These are phyloP conservation scores for Eciton burchellii DNA, from an alignment of 1,140 invertebrate genomes.

Conservation along the genomic window DNA sequence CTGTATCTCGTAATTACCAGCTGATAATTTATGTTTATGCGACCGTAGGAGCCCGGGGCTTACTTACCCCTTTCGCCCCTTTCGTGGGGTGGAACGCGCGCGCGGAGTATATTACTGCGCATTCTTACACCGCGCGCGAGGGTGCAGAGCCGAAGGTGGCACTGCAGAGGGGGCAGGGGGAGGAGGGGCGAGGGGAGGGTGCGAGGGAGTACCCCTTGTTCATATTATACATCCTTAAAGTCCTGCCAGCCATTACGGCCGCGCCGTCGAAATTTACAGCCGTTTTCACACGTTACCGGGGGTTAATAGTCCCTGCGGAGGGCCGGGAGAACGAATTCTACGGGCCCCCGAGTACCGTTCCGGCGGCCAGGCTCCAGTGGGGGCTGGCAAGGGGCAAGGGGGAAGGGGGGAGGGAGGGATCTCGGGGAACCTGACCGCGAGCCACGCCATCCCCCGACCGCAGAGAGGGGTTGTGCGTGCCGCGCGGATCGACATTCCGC, in stretches of 20 bases:
- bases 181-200: conserved; percentile 68
- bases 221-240: conserved; percentile 82
- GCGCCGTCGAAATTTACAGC: conserved; percentile 81
- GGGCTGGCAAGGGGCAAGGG: no score
- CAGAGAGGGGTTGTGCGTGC: conserved; percentile 66
- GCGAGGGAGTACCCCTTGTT: conserved; percentile 62
- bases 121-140: conserved; percentile 81
- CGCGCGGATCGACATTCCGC: conserved; percentile 58
- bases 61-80: conserved; percentile 82
- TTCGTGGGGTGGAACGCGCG: conserved; percentile 61
- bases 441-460: conserved; percentile 64
- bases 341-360: conserved; percentile 15
- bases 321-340: conserved; percentile 62
- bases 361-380: conserved; percentile 18
- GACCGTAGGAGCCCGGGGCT: conserved; percentile 78
- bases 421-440: conserved; percentile 61
- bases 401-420: no score
- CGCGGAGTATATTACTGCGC: conserved; percentile 83
- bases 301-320: conserved; percentile 77
- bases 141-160: conserved; percentile 50
- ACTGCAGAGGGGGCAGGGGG: conserved; percentile 54
- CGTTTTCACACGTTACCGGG: conserved; percentile 84
- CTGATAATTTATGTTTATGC: conserved; percentile 87
- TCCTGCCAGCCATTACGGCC: conserved; percentile 81
- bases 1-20: conserved; percentile 86